These are phyloP conservation scores for Calliphora vomitoria DNA, from an alignment of 2,888 invertebrate species.

Conservation along the genomic window DNA sequence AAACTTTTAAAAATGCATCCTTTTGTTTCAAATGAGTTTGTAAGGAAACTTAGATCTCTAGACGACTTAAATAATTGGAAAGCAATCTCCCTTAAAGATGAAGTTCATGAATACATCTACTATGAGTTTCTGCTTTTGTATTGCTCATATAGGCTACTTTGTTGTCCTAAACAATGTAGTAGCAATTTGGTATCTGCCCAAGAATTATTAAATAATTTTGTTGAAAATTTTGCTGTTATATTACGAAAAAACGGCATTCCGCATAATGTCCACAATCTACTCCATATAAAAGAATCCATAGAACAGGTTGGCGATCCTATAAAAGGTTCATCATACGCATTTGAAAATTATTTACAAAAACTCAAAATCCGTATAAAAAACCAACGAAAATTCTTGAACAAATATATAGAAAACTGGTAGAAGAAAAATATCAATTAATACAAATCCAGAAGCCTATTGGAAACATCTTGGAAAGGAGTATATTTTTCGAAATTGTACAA, in stretches of 20 bases:
- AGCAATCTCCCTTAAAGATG: slow-evolving; percentile 18
- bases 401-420: neutral
- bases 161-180: slow-evolving; percentile 14
- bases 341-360: slow-evolving; percentile 51
- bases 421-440: no score
- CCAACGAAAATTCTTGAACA: slow-evolving; percentile 34
- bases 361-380: slow-evolving; percentile 31
- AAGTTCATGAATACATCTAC: slow-evolving; percentile 34
- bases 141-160: slow-evolving; percentile 44
- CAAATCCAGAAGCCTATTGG: no score
- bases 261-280: slow-evolving; percentile 37
- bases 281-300: slow-evolving; percentile 32
- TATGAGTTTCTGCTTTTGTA: slow-evolving; percentile 41
- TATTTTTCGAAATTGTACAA: neutral
- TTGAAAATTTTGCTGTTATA: slow-evolving; percentile 54
- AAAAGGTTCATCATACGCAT: slow-evolving; percentile 14
- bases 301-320: slow-evolving; percentile 7
- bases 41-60: slow-evolving; percentile 42
- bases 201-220: slow-evolving; percentile 69
- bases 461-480: no score
- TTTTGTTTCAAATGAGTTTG: slow-evolving; percentile 48
- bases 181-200: slow-evolving; percentile 65
- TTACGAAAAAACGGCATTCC: slow-evolving; percentile 28
- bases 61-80: slow-evolving; percentile 63
- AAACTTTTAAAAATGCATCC: slow-evolving; percentile 3